Conservation (phyloP, 2,113 vertebrate genomes). For the Nannospalax galili region DNA sequence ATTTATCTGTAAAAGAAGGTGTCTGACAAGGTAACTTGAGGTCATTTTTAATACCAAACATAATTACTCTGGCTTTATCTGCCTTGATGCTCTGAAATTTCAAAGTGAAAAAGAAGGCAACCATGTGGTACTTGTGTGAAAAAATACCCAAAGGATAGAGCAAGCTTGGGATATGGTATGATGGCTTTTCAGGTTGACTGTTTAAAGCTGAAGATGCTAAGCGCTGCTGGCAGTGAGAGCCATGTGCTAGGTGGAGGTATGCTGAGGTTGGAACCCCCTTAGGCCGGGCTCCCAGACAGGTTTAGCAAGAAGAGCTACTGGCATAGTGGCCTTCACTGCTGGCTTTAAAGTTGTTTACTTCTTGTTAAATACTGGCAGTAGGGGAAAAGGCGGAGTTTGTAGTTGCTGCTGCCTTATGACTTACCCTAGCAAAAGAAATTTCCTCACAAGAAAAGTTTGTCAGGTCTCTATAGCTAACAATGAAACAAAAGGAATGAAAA, state of each 20-base stretch:
- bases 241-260: neutral
- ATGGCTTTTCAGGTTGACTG: neutral
- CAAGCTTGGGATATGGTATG: neutral
- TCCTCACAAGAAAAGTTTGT: neutral
- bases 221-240: neutral
- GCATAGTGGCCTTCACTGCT: conserved; percentile 10
- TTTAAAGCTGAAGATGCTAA: neutral
- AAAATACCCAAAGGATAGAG: neutral
- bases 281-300: conserved; percentile 58
- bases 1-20: neutral
- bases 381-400: neutral
- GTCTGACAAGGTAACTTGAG: neutral
- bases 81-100: neutral
- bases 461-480: neutral
- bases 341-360: conserved; percentile 50
- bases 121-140: neutral
- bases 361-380: neutral
- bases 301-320: conserved; percentile 55
- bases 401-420: neutral
- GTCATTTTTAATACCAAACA: neutral
- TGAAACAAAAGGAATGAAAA: neutral
- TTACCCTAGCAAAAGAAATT: neutral
- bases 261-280: neutral
- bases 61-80: neutral
- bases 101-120: neutral